These are phyloP conservation scores for Platanista minor DNA, from an alignment of 2,113 vertebrate species.

Conservation along the genomic window DNA sequence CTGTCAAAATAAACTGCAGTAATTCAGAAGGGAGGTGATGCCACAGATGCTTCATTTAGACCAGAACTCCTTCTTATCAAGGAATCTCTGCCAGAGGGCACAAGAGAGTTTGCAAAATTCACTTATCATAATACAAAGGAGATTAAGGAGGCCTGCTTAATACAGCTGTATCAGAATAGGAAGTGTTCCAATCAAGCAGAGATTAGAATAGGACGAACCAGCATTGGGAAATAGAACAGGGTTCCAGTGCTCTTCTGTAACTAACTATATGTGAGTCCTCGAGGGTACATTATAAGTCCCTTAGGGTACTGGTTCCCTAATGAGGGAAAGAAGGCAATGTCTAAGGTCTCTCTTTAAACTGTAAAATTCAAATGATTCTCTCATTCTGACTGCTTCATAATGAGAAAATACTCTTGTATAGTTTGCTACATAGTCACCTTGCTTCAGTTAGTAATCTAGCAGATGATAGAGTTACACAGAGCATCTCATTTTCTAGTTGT, in stretches of 20 bases:
- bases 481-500: not conserved
- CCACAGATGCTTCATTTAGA: conserved; percentile 81
- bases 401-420: not conserved
- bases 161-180: conserved; percentile 70
- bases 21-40: conserved; percentile 79
- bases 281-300: not conserved
- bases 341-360: not conserved
- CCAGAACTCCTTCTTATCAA: conserved; percentile 77
- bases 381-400: not conserved
- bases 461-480: not conserved
- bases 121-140: conserved; percentile 79
- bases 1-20: conserved; percentile 79
- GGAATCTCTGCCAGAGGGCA: conserved; percentile 81
- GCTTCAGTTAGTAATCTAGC: conserved; percentile 45
- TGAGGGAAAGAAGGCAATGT: conserved; percentile 1
- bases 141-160: conserved; percentile 78
- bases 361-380: conserved; percentile 14
- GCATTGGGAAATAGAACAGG: not conserved
- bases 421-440: not conserved
- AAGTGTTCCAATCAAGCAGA: conserved; percentile 44
- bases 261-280: not conserved
- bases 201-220: conserved; percentile 54
- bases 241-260: not conserved
- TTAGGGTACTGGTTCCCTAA: not conserved
- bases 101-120: conserved; percentile 79